phyloP scores from a whole-genome alignment of 2,888 invertebrate species.

The Drosophila borealis region DNA sequence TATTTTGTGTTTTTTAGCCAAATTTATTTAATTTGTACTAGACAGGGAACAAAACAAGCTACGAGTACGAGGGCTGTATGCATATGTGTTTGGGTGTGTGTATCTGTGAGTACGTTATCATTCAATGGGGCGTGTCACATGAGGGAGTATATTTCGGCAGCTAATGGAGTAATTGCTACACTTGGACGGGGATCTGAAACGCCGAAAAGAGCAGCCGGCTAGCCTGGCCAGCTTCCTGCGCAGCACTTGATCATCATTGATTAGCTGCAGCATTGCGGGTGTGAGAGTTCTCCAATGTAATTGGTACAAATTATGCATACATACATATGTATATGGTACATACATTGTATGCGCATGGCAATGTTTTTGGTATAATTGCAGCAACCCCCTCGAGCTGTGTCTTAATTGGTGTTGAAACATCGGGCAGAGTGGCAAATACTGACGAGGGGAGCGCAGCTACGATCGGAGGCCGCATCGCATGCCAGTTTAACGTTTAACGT shows the following conservation, averaged over 20 bases:
- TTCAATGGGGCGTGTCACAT: slow-evolving; percentile 23
- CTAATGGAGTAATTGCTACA: slow-evolving; percentile 50
- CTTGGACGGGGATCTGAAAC: slow-evolving; percentile 2
- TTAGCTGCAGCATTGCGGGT: slow-evolving; percentile 14
- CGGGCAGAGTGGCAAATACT: not conserved
- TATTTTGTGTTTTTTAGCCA: slow-evolving; percentile 49
- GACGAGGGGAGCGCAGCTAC: slow-evolving; percentile 1
- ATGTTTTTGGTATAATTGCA: slow-evolving; percentile 69
- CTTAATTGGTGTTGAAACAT: slow-evolving; percentile 50
- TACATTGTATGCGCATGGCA: slow-evolving; percentile 38
- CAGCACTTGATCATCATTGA: slow-evolving; percentile 25
- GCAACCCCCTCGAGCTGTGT: slow-evolving; percentile 43
- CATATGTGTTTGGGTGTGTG: slow-evolving; percentile 4
- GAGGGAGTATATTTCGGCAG: slow-evolving; percentile 33
- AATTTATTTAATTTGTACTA: slow-evolving; percentile 49
- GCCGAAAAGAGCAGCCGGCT: not conserved
- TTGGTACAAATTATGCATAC: slow-evolving; percentile 73
- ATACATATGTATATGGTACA: slow-evolving; percentile 25
- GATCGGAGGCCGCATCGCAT: slow-evolving; percentile 22
- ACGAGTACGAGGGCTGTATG: slow-evolving; percentile 32
- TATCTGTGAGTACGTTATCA: slow-evolving; percentile 1
- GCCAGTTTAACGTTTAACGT: slow-evolving; percentile 35
- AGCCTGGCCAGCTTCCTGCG: slow-evolving; percentile 24
- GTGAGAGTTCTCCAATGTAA: slow-evolving; percentile 62
- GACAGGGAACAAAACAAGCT: slow-evolving; percentile 46